These are phyloP conservation scores for Parasteatoda tepidariorum DNA, from an alignment of 1,140 invertebrate species.

Conservation along the genomic window DNA sequence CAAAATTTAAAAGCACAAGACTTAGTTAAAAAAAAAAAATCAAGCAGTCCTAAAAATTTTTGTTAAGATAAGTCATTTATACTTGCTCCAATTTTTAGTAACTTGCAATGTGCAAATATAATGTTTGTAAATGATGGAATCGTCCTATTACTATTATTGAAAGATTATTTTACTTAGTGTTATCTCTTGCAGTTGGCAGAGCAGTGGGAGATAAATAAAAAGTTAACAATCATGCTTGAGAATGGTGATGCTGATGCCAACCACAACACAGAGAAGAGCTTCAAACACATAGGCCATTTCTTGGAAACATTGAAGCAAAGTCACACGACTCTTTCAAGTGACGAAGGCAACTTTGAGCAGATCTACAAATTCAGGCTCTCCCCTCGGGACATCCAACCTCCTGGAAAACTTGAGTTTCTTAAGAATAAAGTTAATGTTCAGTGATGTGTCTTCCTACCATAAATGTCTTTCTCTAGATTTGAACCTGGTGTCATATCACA, in stretches of 20 bases:
- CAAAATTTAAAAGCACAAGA: no score
- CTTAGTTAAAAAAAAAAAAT: no score
- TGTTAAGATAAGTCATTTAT: no score
- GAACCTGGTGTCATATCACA: background rate
- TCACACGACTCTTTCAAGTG: constrained; percentile 28
- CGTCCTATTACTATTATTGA: background rate
- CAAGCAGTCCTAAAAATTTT: no score
- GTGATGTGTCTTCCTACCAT: background rate
- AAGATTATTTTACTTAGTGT: background rate
- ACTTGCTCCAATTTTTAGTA: no score
- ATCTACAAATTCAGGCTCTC: constrained; percentile 48
- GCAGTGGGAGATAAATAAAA: constrained; percentile 47
- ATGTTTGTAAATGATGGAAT: no score
- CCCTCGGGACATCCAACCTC: constrained; percentile 20
- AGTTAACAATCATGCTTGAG: constrained; percentile 27
- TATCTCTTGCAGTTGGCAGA: constrained; percentile 35
- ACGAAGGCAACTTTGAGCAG: constrained; percentile 54
- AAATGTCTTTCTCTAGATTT: background rate
- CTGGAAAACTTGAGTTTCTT: constrained; percentile 30
- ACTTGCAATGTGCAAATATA: no score
- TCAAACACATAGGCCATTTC: constrained; percentile 50
- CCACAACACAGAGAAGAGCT: constrained; percentile 54
- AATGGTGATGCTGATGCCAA: constrained; percentile 56
- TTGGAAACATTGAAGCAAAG: constrained; percentile 52
- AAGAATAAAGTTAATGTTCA: constrained; percentile 47